Percentiles rank a stretch among this genome's conserved stretches.
These are phyloP conservation scores for Brachymystax lenok DNA, from an alignment of 2,797 vertebrate species.

Conservation along the genomic window DNA sequence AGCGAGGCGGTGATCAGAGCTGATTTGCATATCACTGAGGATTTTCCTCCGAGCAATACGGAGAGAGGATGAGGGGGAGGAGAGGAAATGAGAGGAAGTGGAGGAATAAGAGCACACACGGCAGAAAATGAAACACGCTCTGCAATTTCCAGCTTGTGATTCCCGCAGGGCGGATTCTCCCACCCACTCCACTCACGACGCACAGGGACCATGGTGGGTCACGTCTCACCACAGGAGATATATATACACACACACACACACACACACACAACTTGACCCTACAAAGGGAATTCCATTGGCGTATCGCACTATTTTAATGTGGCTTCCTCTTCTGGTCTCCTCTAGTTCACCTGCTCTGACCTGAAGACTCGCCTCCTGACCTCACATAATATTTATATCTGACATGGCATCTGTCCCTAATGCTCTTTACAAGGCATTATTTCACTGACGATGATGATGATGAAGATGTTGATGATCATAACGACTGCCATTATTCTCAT, in stretches of 20 bases:
- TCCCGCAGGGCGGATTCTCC: background rate
- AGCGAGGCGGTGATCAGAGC: background rate
- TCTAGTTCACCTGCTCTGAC: background rate
- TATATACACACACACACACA: too few relatives aligned
- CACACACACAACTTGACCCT: too few relatives aligned
- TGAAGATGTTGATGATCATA: background rate
- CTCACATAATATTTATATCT: background rate
- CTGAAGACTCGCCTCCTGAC: background rate
- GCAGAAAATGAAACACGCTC: background rate
- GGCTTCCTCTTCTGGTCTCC: background rate
- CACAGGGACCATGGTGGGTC: background rate
- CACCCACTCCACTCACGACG: background rate
- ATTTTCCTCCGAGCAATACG: background rate
- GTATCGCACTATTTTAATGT: too few relatives aligned
- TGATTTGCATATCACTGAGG: background rate
- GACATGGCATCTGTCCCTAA: background rate
- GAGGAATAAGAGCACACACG: background rate
- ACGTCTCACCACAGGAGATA: background rate
- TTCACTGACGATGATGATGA: background rate
- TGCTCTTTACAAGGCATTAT: background rate
- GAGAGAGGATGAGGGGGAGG: background rate
- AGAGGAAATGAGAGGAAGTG: background rate
- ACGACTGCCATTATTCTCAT: background rate
- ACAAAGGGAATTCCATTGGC: background rate
- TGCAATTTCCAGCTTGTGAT: background rate